phyloP scores from a whole-genome alignment of 2,113 vertebrate species.

The Lates calcarifer region DNA sequence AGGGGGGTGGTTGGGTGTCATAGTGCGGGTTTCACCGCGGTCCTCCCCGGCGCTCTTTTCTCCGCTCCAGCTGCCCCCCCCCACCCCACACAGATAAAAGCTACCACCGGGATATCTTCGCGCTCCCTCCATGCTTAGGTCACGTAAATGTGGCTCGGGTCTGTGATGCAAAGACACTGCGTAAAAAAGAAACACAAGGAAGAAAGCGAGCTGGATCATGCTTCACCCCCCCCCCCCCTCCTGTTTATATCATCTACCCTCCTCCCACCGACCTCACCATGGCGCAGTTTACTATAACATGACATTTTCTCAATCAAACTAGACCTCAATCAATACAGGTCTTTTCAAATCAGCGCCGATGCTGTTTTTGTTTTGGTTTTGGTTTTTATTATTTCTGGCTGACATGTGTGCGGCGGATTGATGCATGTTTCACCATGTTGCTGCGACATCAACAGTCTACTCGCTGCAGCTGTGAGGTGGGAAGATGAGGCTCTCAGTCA shows the following conservation, averaged over 20 bases:
- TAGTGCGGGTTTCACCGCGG: conserved; percentile 84
- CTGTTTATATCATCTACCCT: conserved; percentile 59
- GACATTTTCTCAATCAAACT: conserved; percentile 30
- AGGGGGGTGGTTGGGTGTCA: conserved; percentile 56
- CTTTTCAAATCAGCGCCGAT: neutral
- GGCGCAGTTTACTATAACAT: conserved; percentile 79
- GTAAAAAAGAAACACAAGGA: conserved; percentile 57
- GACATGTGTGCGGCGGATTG: conserved; percentile 7
- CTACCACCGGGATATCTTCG: neutral
- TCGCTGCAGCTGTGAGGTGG: conserved; percentile 22
- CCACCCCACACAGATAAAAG: too few relatives aligned
- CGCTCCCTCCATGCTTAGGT: conserved; percentile 50
- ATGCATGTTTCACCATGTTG: conserved; percentile 29
- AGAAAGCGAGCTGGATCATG: conserved; percentile 44
- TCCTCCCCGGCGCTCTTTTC: conserved; percentile 54
- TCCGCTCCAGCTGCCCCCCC: neutral
- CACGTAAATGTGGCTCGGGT: conserved; percentile 77
- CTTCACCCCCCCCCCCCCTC: conserved; percentile 8
- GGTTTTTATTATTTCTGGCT: neutral
- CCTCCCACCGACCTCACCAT: conserved; percentile 62
- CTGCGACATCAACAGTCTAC: conserved; percentile 54
- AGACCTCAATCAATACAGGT: conserved; percentile 16
- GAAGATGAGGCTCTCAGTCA: neutral
- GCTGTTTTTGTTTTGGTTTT: too few relatives aligned
- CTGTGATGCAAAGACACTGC: conserved; percentile 79